phyloP scores from a whole-genome alignment of 92 coral and sea anemone species.

The Umimayanthus kanabou region DNA sequence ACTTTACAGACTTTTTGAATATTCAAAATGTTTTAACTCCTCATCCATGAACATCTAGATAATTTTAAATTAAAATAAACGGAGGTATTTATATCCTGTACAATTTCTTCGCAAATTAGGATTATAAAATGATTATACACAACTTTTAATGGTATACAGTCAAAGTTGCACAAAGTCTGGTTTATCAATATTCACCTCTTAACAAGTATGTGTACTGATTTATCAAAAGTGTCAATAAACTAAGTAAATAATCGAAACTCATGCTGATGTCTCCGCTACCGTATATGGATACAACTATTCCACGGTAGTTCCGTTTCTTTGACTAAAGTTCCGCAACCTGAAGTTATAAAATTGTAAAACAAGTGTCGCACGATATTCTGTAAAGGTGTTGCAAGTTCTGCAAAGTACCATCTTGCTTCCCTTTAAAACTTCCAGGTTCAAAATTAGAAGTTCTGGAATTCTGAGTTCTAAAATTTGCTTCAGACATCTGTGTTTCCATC shows the following conservation, averaged over 20 bases:
- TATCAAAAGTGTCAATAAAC: conserved; percentile 2
- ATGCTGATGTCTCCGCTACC: neutral
- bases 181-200: neutral
- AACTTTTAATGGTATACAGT: neutral
- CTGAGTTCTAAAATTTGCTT: neutral
- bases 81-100: neutral
- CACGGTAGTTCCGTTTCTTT: neutral
- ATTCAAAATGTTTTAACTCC: neutral
- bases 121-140: neutral
- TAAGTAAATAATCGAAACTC: neutral
- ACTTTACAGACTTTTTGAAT: neutral
- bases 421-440: neutral
- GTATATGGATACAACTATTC: neutral
- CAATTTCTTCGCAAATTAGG: neutral
- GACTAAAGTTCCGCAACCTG: neutral
- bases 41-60: conserved; percentile 9
- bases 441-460: conserved; percentile 5
- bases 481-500: conserved; percentile 25
- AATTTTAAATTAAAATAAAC: neutral
- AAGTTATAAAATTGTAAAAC: neutral
- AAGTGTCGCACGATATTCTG: neutral
- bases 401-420: neutral
- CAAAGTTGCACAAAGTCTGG: neutral
- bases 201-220: neutral
- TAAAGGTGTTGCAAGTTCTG: neutral